A percentile compares a stretch with the other conserved stretches of the same genome.
phyloP scores from a whole-genome alignment of 2,888 invertebrate genomes.

The Brachynemurus nebulosus region DNA sequence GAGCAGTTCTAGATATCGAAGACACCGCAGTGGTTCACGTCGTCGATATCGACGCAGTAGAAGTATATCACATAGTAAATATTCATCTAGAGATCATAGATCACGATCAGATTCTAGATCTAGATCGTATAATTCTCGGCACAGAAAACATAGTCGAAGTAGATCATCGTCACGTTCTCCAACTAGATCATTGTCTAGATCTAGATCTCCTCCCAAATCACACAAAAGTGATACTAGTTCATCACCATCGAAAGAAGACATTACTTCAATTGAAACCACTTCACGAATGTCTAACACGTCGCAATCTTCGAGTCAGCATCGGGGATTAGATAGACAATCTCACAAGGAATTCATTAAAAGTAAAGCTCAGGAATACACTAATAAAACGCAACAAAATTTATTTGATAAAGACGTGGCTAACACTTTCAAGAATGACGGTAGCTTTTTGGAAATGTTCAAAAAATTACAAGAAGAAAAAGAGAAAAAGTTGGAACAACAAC shows the following conservation, averaged over 20 bases:
- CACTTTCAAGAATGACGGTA: slow-evolving; percentile 78
- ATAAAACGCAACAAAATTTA: not conserved
- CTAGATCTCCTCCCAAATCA: not conserved
- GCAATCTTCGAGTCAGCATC: slow-evolving; percentile 1
- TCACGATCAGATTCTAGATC: slow-evolving; percentile 11
- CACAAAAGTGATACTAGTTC: not conserved
- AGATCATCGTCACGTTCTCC: not conserved
- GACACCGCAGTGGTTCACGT: slow-evolving; percentile 14
- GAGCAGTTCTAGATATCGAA: not conserved
- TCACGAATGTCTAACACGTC: not conserved
- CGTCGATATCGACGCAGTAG: slow-evolving; percentile 19
- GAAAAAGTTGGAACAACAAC: slow-evolving; percentile 26
- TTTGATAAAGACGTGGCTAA: slow-evolving; percentile 30
- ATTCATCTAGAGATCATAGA: slow-evolving; percentile 7
- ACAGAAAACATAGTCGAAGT: not conserved
- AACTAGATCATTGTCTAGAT: not conserved
- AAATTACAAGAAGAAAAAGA: slow-evolving; percentile 56
- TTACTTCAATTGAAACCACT: not conserved
- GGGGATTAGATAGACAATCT: not conserved
- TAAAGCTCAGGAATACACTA: slow-evolving; percentile 4
- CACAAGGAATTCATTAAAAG: slow-evolving; percentile 4
- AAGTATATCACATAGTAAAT: slow-evolving; percentile 11
- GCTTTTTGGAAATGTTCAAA: slow-evolving; percentile 83
- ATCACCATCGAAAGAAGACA: not conserved
- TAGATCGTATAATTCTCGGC: slow-evolving; percentile 2